Evolutionary conservation across 2,888 invertebrate genomes (phyloP).

Genomic region (Ophion ellenae): DNA sequence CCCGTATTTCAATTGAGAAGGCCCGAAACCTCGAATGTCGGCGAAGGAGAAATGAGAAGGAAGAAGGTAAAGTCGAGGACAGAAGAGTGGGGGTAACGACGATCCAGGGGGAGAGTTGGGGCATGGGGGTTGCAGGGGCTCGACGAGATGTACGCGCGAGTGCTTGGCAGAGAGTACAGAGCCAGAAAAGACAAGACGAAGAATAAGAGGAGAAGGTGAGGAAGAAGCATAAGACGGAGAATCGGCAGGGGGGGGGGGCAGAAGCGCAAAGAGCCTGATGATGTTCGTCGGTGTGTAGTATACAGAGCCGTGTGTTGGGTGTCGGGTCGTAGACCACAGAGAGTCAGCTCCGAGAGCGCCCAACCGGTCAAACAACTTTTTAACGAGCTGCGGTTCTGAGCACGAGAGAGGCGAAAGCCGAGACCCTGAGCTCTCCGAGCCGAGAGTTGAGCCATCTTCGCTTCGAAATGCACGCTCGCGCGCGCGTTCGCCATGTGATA

Average conservation of each 20-base stretch:
- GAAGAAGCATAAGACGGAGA: constrained; percentile 30
- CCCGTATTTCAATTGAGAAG: constrained; percentile 80
- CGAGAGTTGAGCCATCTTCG: constrained; percentile 81
- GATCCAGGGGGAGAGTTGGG: constrained; percentile 8
- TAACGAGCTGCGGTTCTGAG: constrained; percentile 80
- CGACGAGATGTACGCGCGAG: constrained; percentile 60
- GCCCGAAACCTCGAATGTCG: constrained; percentile 78
- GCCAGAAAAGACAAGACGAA: constrained; percentile 58
- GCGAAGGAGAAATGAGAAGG: constrained; percentile 64
- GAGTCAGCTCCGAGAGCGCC: constrained; percentile 79
- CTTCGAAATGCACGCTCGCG: constrained; percentile 81
- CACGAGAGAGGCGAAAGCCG: constrained; percentile 74
- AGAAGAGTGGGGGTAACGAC: constrained; percentile 41
- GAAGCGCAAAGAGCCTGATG: constrained; percentile 70
- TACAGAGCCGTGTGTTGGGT: constrained; percentile 75
- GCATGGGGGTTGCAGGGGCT: constrained; percentile 16
- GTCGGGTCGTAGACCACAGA: constrained; percentile 83
- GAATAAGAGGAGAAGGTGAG: constrained; percentile 44
- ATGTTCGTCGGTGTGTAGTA: constrained; percentile 76
- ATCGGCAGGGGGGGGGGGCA: constrained; percentile 35
- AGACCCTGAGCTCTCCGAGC: constrained; percentile 76
- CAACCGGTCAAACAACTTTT: constrained; percentile 84
- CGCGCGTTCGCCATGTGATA: constrained; percentile 80
- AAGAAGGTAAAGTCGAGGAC: constrained; percentile 47
- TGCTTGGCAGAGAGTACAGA: constrained; percentile 52